Conservation (phyloP, 1,140 invertebrate species). For the Anadara kagoshimensis region DNA sequence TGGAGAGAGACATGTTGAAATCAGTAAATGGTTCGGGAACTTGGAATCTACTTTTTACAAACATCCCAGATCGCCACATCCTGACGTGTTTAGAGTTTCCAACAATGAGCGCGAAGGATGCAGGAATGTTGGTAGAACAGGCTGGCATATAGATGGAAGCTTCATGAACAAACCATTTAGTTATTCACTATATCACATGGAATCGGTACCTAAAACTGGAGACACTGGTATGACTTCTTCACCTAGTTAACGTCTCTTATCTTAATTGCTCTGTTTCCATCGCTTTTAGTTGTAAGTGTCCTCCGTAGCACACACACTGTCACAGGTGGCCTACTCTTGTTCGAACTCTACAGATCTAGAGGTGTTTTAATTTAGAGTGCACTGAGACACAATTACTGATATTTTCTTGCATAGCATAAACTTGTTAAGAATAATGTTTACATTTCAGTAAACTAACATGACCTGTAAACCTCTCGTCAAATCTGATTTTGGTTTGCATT, state of each 20-base stretch:
- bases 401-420: too few relatives aligned
- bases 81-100: slow-evolving; percentile 76
- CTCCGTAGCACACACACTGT: too few relatives aligned
- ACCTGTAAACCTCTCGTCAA: too few relatives aligned
- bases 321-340: too few relatives aligned
- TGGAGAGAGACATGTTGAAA: slow-evolving; percentile 74
- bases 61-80: slow-evolving; percentile 75
- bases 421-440: too few relatives aligned
- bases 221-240: slow-evolving; percentile 62
- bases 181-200: slow-evolving; percentile 75
- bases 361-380: too few relatives aligned
- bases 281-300: too few relatives aligned
- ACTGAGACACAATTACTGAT: too few relatives aligned
- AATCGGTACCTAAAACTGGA: slow-evolving; percentile 71
- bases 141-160: slow-evolving; percentile 77
- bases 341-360: too few relatives aligned
- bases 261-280: too few relatives aligned
- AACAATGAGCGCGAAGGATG: slow-evolving; percentile 75
- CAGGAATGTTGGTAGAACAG: slow-evolving; percentile 75
- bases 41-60: slow-evolving; percentile 76
- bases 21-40: slow-evolving; percentile 76
- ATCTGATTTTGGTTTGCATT: too few relatives aligned
- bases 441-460: too few relatives aligned
- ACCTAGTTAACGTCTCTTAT: background rate
- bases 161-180: slow-evolving; percentile 75